Conservation (phyloP, 2,888 invertebrate species). For the Tiphia femorata region DNA sequence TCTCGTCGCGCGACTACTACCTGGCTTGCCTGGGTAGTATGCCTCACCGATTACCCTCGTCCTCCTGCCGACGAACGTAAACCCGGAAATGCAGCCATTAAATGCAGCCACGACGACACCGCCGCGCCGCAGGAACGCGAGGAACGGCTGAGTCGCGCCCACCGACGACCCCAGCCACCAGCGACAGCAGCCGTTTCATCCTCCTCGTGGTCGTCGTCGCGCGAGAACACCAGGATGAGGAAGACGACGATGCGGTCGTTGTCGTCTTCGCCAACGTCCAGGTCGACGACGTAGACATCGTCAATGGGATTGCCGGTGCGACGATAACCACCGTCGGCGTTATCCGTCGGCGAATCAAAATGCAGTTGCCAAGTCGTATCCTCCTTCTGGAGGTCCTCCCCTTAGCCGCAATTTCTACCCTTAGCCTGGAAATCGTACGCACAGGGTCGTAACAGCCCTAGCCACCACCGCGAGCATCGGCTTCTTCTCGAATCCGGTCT, state of each 20-base stretch:
- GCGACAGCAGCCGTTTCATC: too few relatives aligned
- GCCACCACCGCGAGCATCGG: background rate
- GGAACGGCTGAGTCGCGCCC: too few relatives aligned
- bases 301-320: constrained; percentile 28
- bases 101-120: constrained; percentile 27
- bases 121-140: background rate
- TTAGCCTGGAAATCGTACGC: background rate
- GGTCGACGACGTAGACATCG: constrained; percentile 12
- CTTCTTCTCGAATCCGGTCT: too few relatives aligned
- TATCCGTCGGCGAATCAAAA: constrained; percentile 48
- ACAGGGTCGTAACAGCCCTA: background rate
- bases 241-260: background rate
- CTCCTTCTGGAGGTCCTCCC: constrained; percentile 4
- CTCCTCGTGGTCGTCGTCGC: too few relatives aligned
- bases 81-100: constrained; percentile 31
- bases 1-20: too few relatives aligned
- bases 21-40: too few relatives aligned
- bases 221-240: background rate
- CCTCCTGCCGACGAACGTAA: constrained; percentile 15
- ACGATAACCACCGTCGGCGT: constrained; percentile 22
- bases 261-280: constrained; percentile 16
- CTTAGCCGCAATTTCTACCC: constrained; percentile 16
- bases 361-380: constrained; percentile 52
- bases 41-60: constrained; percentile 23
- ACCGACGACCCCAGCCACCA: too few relatives aligned